phyloP scores from a whole-genome alignment of 2,888 invertebrate species.

The Pseudanteris insignis region DNA sequence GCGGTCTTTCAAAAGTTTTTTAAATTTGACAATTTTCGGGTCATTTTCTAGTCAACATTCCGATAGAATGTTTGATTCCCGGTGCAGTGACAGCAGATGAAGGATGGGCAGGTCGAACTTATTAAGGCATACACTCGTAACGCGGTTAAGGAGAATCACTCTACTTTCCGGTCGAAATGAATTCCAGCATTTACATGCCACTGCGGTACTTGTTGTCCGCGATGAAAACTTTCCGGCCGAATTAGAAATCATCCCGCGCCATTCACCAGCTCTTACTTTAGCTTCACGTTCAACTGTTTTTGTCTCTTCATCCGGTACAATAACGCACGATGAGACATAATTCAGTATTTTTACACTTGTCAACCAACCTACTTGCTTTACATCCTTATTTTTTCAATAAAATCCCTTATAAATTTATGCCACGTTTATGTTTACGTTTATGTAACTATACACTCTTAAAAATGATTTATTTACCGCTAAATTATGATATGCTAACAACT shows the following conservation, averaged over 20 bases:
- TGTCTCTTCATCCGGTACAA: constrained; percentile 31
- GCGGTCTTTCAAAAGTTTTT: no score
- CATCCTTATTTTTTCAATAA: no score
- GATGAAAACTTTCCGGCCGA: constrained; percentile 34
- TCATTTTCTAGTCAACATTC: no score
- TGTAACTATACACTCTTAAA: no score
- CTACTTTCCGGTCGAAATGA: constrained; percentile 23
- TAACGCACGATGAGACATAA: constrained; percentile 26
- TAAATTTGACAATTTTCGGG: no score
- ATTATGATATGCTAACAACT: no score
- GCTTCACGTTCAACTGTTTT: constrained; percentile 21
- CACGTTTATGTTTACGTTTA: no score
- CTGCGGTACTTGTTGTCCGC: constrained; percentile 12
- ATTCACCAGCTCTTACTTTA: constrained; percentile 34
- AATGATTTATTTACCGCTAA: no score
- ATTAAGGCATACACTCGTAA: constrained; percentile 6
- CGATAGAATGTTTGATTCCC: no score
- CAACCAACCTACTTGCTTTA: no score
- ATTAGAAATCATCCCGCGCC: constrained; percentile 40
- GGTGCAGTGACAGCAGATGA: no score
- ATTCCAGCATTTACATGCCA: constrained; percentile 29
- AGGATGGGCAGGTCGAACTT: background rate
- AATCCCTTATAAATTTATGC: no score
- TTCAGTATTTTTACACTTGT: constrained; percentile 21
- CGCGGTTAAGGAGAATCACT: constrained; percentile 18